Evolutionary conservation across 2,797 vertebrate genomes (phyloP).

Genomic region (Sorex maritimensis): DNA sequence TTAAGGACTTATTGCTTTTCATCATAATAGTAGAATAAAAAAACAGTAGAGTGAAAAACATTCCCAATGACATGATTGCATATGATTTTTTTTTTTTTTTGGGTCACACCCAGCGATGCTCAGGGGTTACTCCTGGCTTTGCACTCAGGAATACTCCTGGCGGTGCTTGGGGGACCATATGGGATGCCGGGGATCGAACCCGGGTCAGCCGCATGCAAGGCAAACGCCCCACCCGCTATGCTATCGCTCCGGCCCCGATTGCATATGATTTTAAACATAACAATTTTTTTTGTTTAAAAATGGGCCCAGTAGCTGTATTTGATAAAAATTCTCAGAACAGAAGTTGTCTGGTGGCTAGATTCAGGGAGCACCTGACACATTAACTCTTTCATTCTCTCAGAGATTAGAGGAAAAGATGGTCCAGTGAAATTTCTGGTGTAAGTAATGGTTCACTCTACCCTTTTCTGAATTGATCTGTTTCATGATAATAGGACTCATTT

Average conservation of each 20-base stretch:
- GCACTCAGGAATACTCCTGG: too few relatives aligned
- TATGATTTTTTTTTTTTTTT: too few relatives aligned
- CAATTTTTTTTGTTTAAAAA: constrained; percentile 62
- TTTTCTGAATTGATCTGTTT: background rate
- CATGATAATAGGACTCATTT: constrained; percentile 27
- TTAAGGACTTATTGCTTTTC: constrained; percentile 39
- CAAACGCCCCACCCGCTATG: too few relatives aligned
- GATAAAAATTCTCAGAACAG: background rate
- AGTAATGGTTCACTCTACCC: background rate
- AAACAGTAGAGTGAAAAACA: background rate
- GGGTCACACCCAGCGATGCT: too few relatives aligned
- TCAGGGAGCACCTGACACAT: background rate
- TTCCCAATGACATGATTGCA: background rate
- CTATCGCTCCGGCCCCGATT: too few relatives aligned
- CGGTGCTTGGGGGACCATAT: too few relatives aligned
- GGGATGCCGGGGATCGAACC: too few relatives aligned
- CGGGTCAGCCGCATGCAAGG: too few relatives aligned
- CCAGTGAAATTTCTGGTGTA: constrained; percentile 7
- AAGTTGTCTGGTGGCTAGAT: background rate
- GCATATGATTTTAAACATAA: background rate
- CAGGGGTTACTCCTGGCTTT: too few relatives aligned
- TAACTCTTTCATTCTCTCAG: background rate
- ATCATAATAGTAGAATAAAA: constrained; percentile 17
- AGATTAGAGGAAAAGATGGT: background rate
- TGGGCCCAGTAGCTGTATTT: background rate